These are phyloP conservation scores for Lepus timidus DNA, from an alignment of 2,113 vertebrate genomes.

Conservation along the genomic window DNA sequence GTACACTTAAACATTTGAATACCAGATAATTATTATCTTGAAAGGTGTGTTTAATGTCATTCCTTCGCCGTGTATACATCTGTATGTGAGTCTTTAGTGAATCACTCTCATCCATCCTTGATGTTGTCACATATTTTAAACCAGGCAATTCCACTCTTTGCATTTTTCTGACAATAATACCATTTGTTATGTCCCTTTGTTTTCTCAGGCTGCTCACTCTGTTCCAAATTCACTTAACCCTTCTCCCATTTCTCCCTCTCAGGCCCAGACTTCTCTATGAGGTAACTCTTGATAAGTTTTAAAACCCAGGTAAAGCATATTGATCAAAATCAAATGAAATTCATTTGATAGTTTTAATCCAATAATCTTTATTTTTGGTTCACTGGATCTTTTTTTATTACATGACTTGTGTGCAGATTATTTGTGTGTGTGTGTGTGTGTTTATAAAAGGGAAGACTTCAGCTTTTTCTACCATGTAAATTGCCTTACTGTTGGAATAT, in stretches of 20 bases:
- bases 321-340: neutral
- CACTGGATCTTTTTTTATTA: neutral
- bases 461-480: neutral
- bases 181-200: neutral
- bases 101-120: neutral
- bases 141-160: neutral
- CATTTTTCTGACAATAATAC: neutral
- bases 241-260: neutral
- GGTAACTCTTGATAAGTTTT: neutral
- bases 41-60: neutral
- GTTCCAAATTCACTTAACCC: neutral
- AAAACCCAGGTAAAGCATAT: neutral
- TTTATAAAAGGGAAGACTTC: neutral
- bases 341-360: neutral
- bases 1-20: neutral
- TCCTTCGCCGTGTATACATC: accelerated
- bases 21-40: neutral
- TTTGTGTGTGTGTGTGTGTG: too few species aligned
- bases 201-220: neutral
- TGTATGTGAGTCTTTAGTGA: neutral
- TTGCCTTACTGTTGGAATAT: neutral
- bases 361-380: neutral
- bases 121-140: neutral
- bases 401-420: too few species aligned
- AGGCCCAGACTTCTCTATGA: too few species aligned